phyloP scores from a whole-genome alignment of 2,113 vertebrate species.

The Clinocottus analis region DNA sequence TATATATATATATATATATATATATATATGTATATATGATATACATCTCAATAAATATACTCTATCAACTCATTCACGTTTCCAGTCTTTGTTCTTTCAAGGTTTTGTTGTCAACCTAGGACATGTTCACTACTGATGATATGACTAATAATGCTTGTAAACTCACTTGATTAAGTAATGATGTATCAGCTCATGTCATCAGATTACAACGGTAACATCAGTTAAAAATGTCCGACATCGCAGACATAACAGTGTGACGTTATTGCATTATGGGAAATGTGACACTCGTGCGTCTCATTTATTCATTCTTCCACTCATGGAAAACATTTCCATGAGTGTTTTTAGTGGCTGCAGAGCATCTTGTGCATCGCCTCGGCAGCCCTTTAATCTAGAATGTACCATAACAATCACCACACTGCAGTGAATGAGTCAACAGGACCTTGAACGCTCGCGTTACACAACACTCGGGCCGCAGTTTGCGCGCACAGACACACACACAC shows the following conservation, averaged over 20 bases:
- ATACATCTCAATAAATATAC: conserved; percentile 62
- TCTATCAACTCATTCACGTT: conserved; percentile 31
- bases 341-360: neutral
- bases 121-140: neutral
- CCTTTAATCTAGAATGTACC: conserved; percentile 26
- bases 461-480: conserved; percentile 35
- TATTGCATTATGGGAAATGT: neutral
- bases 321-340: neutral
- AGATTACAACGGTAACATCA: neutral
- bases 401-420: conserved; percentile 47
- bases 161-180: neutral
- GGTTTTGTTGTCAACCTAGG: neutral
- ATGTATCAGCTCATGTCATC: neutral
- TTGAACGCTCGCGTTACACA: conserved; percentile 63
- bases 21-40: neutral
- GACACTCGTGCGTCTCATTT: neutral
- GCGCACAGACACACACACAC: neutral
- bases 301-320: conserved; percentile 6
- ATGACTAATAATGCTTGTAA: neutral
- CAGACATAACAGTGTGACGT: neutral
- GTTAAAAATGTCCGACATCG: neutral
- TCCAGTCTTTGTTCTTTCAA: neutral
- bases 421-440: conserved; percentile 65
- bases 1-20: conserved; percentile 32
- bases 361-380: neutral